phyloP scores from a whole-genome alignment of 2,113 vertebrate genomes.

The Chaenogobius annularis region DNA sequence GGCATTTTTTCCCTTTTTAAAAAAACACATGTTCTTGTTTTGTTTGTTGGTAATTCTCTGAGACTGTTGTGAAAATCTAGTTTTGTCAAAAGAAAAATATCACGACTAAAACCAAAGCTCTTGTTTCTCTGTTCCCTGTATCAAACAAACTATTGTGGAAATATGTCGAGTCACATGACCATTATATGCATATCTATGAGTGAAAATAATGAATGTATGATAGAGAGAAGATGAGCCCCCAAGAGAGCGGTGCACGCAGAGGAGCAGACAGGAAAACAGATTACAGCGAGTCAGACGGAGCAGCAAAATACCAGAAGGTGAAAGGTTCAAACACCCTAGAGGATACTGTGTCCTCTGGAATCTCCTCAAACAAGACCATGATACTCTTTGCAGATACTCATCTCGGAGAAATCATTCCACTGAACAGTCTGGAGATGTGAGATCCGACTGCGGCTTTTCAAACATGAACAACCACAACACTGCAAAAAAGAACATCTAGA shows the following conservation, averaged over 20 bases:
- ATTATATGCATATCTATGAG: constrained; percentile 36
- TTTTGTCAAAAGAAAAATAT: too few species aligned
- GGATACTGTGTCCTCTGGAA: constrained; percentile 45
- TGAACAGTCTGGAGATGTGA: constrained; percentile 15
- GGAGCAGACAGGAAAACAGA: constrained; percentile 62
- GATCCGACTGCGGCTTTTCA: constrained; percentile 19
- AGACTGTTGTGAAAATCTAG: too few species aligned
- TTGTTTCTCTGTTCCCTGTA: neutral
- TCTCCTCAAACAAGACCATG: constrained; percentile 35
- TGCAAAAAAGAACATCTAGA: neutral
- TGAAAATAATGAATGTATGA: constrained; percentile 40
- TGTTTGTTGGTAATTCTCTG: too few species aligned
- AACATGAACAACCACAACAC: constrained; percentile 23
- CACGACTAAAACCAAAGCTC: neutral
- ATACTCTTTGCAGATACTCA: constrained; percentile 60
- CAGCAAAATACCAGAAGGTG: constrained; percentile 55
- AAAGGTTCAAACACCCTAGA: constrained; percentile 45
- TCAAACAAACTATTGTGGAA: neutral
- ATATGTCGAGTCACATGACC: constrained; percentile 19
- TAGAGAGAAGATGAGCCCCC: constrained; percentile 57
- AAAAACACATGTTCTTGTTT: too few species aligned
- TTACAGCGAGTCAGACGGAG: constrained; percentile 40
- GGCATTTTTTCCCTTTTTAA: too few species aligned
- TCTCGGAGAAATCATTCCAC: constrained; percentile 47
- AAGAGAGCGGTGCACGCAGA: constrained; percentile 39